phyloP scores from a whole-genome alignment of 2,888 invertebrate genomes.

The Chymomyza procnemis region DNA sequence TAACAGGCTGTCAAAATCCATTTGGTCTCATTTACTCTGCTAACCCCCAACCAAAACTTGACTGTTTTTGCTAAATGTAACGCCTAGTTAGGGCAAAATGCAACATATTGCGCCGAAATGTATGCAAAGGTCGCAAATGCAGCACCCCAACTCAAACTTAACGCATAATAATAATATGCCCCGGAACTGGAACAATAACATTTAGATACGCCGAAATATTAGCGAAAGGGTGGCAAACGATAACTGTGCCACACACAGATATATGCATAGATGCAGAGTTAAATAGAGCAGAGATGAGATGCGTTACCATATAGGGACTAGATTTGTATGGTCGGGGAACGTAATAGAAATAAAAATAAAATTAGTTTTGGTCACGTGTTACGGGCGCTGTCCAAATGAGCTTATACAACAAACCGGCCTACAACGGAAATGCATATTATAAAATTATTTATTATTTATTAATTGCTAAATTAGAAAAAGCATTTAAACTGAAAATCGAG shows the following conservation, averaged over 20 bases:
- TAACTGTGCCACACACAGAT: slow-evolving; percentile 21
- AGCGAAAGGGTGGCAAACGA: slow-evolving; percentile 62
- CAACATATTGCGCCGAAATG: slow-evolving; percentile 67
- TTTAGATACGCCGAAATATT: slow-evolving; percentile 51
- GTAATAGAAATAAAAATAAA: slow-evolving; percentile 74
- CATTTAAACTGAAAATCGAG: not conserved
- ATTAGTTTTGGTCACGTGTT: slow-evolving; percentile 79
- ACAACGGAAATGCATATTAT: slow-evolving; percentile 31
- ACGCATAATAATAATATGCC: slow-evolving; percentile 3
- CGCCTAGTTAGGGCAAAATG: slow-evolving; percentile 61
- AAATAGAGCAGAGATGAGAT: slow-evolving; percentile 28
- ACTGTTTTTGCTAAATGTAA: slow-evolving; percentile 58
- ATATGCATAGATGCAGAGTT: slow-evolving; percentile 23
- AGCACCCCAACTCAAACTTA: not conserved
- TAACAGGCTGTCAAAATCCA: slow-evolving; percentile 39
- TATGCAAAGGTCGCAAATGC: slow-evolving; percentile 45
- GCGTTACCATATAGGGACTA: slow-evolving; percentile 32
- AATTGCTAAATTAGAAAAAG: slow-evolving; percentile 10
- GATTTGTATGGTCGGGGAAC: slow-evolving; percentile 37
- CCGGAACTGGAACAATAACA: slow-evolving; percentile 23
- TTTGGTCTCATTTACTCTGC: slow-evolving; percentile 18
- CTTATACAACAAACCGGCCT: slow-evolving; percentile 49
- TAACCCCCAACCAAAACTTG: slow-evolving; percentile 21
- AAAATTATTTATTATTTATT: slow-evolving; percentile 18
- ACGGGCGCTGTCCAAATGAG: slow-evolving; percentile 60